These are phyloP conservation scores for Meganola albula DNA, from an alignment of 2,888 invertebrate species.

Conservation along the genomic window DNA sequence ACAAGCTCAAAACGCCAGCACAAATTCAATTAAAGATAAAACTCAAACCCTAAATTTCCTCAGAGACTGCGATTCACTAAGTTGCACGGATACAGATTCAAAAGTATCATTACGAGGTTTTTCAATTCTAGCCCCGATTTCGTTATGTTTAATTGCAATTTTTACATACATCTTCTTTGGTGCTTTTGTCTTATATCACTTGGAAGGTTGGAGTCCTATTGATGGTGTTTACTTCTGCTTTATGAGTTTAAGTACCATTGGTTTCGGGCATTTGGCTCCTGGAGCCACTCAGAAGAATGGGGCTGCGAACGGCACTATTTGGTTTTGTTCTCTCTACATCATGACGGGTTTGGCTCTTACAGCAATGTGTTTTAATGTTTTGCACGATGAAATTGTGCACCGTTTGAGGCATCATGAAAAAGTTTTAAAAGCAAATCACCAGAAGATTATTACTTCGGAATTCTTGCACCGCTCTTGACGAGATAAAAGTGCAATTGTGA, in stretches of 20 bases:
- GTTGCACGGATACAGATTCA: conserved; percentile 82
- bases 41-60: conserved; percentile 60
- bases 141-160: conserved; percentile 92
- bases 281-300: conserved; percentile 76
- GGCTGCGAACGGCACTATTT: conserved; percentile 82
- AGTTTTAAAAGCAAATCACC: conserved; percentile 51
- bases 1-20: conserved; percentile 65
- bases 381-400: conserved; percentile 92
- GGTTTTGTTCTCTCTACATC: conserved; percentile 94
- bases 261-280: conserved; percentile 91
- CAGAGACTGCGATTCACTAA: conserved; percentile 74
- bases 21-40: conserved; percentile 67
- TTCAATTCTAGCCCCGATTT: conserved; percentile 92
- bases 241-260: conserved; percentile 95
- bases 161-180: conserved; percentile 94
- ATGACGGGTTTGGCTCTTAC: conserved; percentile 93
- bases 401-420: conserved; percentile 81
- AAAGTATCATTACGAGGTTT: conserved; percentile 83
- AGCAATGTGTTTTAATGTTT: conserved; percentile 93
- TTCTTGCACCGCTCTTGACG: conserved; percentile 71
- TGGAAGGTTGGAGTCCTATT: conserved; percentile 95
- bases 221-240: conserved; percentile 97
- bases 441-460: conserved; percentile 64
- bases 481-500: conserved; percentile 60
- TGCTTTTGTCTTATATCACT: conserved; percentile 89